Conservation (phyloP, 2,797 vertebrate genomes). For the Chaetophractus vellerosus region DNA sequence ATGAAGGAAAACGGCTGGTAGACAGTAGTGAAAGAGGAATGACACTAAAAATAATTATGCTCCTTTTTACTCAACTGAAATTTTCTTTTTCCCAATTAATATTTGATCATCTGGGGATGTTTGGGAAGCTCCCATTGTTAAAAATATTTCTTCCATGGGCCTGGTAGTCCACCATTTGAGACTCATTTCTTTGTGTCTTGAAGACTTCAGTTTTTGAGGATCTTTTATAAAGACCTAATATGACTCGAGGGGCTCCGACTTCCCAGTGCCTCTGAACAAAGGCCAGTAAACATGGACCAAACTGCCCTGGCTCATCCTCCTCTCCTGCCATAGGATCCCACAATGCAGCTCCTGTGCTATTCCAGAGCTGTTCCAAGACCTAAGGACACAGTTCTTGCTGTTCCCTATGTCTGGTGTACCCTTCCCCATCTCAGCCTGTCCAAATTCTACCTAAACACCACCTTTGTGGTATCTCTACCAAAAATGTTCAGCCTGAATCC, state of each 20-base stretch:
- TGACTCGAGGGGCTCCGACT: not conserved
- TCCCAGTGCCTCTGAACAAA: not conserved
- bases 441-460: not conserved
- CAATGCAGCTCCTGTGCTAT: not conserved
- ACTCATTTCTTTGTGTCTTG: not conserved
- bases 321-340: not conserved
- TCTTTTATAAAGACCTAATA: constrained; percentile 5
- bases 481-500: not conserved
- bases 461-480: not conserved
- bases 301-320: not conserved
- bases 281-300: not conserved
- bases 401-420: not conserved
- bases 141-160: not conserved
- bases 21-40: not conserved
- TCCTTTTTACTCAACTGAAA: not conserved
- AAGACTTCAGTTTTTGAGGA: not conserved
- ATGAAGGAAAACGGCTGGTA: not conserved
- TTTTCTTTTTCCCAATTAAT: not conserved
- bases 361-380: not conserved
- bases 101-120: not conserved
- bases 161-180: not conserved
- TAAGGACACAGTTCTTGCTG: not conserved
- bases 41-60: not conserved
- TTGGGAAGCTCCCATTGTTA: not conserved
- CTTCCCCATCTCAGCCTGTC: not conserved